Evolutionary conservation across 1,140 invertebrate species (phyloP), one percentile per base, ranked within the genome.

Genomic region (Lasioglossum albipes): DNA sequence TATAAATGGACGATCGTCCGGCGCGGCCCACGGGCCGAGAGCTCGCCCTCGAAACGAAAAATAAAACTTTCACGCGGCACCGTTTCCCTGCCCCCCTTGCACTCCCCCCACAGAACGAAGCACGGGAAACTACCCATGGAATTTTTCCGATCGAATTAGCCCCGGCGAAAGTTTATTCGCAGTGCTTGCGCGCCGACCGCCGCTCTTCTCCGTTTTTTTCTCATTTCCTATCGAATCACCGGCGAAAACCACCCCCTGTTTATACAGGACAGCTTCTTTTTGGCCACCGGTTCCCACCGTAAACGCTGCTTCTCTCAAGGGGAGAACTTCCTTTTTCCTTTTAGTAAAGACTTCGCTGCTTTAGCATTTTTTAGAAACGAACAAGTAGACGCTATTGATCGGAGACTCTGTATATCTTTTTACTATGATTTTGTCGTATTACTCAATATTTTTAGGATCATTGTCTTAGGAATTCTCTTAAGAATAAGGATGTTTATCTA

Each of bases 1-100:
- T 88, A 87, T 83, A 89, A 89, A 89, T 89, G 88, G 88, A 89
- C 75, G 80, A 73, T 75, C 81, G 85, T 82, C 79, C 86, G 65
- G 54, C 54, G 52, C 52, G 52, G 45, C 45, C 2, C 59, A 20
- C 22, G 80, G 59, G 70, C 49, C 73, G 1, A 9, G 59, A 79
- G 61, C 81, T 79, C 83, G 45, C 64, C 18, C 64, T 36, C 59
- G 61, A 77, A 72, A 74, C 42, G 52, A 82, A 87, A 88, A 88
- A 88, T 86, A 88, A 88, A 88, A 88, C 73, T 88, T 88, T 73
- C 79, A 65, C 81, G 74, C 62, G 76, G 76, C 66, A 75, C 54
- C 74, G 41, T 45, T 54, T 22, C 31, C 61, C 36, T 4, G 1
- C 2, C 36, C 36, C 62, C 45, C 31, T 52, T 20, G 4, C 45